Base-by-base conservation (phyloP, 1,140 invertebrate genomes). In the Hylaeus anthracinus region DNA sequence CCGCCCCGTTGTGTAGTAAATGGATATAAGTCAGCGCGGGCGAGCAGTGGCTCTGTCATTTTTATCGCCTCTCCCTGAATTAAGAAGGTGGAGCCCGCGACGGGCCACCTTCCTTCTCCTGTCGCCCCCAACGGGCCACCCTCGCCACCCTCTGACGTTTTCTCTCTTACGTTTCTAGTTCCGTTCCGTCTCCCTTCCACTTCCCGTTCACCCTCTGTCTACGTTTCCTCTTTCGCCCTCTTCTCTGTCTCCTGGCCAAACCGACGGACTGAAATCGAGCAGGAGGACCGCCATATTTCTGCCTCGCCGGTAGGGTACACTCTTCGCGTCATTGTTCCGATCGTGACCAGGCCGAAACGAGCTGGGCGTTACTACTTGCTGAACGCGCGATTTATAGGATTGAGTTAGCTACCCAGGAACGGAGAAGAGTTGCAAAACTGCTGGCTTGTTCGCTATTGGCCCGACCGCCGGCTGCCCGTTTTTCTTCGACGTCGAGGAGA, bases 11-110 rank as follows among this genome's bases (percentile, higher is more conserved):
- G 91, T 92, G 90, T 92, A 91, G 90, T 91, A 93, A 92, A 93
- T 90, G 90, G 92, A 92, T 92, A 93, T 93, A 93, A 93, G 92
- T 93, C 92, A 93, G 89, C 88, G 83, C 88, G 84, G 87, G 82
- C 88, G 91, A 92, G 91, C 90, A 91, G 91, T 93, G 92, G 90
- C 90, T 91, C 88, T 93, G 92, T 93, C 92, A 93, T 93, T 93
- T 93, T 93, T 93, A 93, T 93, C 91, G 92, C 92, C 90, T 91
- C 91, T 88, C 88, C 81, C 89, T 92, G 92, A 92, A 93, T 93
- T 93, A 93, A 93, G 92, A 93, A 93, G 92, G 91, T 92, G 92
- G 91, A 93, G 90, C 87, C 83, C 88, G 88, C 88, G 87, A 89
- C n/a, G n/a, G n/a, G n/a, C n/a, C n/a, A n/a, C n/a, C 82, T 88